Conservation (phyloP, 2,888 invertebrate genomes). For the Apodemia hepburni region DNA sequence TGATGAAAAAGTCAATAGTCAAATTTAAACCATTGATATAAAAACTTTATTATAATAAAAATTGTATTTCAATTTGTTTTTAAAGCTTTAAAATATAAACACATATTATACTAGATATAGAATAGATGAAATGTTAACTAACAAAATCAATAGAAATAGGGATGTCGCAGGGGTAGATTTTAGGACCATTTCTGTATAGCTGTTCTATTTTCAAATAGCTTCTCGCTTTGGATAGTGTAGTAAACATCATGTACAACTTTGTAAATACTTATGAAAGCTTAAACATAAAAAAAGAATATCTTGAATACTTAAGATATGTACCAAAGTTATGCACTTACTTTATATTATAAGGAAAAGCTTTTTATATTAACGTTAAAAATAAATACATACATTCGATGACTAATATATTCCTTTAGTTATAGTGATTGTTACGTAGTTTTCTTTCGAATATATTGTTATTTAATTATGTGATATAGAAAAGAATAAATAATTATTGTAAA, state of each 20-base stretch:
- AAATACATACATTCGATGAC: neutral
- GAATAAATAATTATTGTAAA: constrained; percentile 5
- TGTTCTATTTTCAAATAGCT: neutral
- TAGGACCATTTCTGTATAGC: neutral
- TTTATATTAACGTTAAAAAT: neutral
- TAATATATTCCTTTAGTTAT: neutral
- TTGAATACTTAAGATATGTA: too few species aligned
- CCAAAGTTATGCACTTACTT: neutral
- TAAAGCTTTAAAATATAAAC: neutral
- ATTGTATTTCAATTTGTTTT: neutral
- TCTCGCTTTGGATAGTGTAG: too few species aligned
- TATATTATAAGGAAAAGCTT: neutral
- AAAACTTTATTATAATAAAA: too few species aligned
- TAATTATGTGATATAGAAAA: constrained; percentile 11
- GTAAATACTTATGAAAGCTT: too few species aligned
- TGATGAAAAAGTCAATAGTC: too few species aligned
- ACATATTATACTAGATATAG: neutral
- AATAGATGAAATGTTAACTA: neutral
- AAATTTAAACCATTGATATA: too few species aligned
- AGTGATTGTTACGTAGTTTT: neutral
- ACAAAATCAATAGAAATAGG: constrained; percentile 1
- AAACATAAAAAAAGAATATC: neutral
- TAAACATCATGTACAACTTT: too few species aligned
- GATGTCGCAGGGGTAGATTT: neutral
- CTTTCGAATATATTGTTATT: constrained; percentile 13